phyloP scores from a whole-genome alignment of 2,113 vertebrate species.

The Tenebrosternarchus preto region DNA sequence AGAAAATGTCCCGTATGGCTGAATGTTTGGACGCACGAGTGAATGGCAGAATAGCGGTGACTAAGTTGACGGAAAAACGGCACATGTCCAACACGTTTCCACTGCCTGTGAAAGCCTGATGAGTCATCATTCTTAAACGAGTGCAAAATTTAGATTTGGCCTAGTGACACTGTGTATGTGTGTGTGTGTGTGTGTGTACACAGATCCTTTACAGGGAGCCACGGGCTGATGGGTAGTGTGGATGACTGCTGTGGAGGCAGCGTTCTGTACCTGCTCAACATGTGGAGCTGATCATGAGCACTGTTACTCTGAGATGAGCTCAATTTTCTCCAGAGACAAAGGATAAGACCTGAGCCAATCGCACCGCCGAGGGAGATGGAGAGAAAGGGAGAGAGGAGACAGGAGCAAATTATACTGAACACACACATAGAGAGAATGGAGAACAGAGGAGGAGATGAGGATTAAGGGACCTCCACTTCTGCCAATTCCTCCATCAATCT shows the following conservation, averaged over 20 bases:
- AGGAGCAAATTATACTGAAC: too few relatives aligned
- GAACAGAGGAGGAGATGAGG: not conserved
- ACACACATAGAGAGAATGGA: not conserved
- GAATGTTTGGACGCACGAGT: not conserved
- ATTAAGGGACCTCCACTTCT: too few relatives aligned
- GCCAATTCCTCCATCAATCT: too few relatives aligned
- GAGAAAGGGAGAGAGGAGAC: conserved; percentile 26
- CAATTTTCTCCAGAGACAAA: conserved; percentile 38
- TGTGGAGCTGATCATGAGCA: conserved; percentile 36
- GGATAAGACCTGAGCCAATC: conserved; percentile 24
- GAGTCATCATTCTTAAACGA: not conserved
- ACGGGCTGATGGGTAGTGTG: not conserved
- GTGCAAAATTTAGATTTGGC: not conserved
- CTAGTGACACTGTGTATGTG: conserved; percentile 12
- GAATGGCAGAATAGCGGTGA: not conserved
- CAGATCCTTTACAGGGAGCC: not conserved
- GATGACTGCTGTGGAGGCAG: not conserved
- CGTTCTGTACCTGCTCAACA: conserved; percentile 9
- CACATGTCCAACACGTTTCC: not conserved
- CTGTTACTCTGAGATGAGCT: conserved; percentile 33
- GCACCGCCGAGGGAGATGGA: conserved; percentile 35
- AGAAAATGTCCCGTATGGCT: too few relatives aligned
- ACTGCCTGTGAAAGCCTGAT: not conserved
- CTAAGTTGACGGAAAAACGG: not conserved
- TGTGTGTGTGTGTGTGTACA: conserved; percentile 14